phyloP scores from a whole-genome alignment of 2,113 vertebrate genomes.

The Ondatra zibethicus region DNA sequence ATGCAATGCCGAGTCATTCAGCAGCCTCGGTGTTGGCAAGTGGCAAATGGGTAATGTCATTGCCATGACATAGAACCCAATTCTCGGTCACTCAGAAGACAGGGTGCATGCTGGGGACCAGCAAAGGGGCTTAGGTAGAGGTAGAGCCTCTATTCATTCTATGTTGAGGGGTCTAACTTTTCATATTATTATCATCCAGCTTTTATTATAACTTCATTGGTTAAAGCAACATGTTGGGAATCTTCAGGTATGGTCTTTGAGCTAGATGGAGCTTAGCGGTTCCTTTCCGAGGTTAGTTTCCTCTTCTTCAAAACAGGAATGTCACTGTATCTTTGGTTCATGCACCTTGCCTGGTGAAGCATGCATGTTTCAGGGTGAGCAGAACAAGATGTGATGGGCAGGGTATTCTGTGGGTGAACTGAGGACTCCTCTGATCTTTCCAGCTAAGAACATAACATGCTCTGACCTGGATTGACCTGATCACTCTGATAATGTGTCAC shows the following conservation, averaged over 20 bases:
- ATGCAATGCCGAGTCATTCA: neutral
- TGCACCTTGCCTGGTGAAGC: neutral
- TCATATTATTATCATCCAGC: neutral
- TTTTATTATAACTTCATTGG: neutral
- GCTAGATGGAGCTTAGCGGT: neutral
- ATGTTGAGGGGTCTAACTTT: neutral
- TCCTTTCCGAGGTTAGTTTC: neutral
- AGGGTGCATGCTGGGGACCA: neutral
- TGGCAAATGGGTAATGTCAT: neutral
- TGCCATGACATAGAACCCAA: neutral
- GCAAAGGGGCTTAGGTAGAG: neutral
- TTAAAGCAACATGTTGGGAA: neutral
- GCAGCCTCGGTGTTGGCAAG: neutral
- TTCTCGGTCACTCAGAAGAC: neutral
- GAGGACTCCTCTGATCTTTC: neutral
- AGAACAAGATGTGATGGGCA: neutral
- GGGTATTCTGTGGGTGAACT: neutral
- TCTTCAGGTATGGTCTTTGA: neutral
- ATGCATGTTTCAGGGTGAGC: neutral
- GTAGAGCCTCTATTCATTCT: neutral
- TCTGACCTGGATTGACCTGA: neutral
- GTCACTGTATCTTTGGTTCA: neutral
- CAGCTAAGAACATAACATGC: neutral
- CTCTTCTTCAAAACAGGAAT: neutral
- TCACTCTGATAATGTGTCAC: neutral